Evolutionary conservation across 1,140 invertebrate genomes (phyloP), one percentile per base, ranked within the genome.

Genomic region (Drosophila trapezifrons): DNA sequence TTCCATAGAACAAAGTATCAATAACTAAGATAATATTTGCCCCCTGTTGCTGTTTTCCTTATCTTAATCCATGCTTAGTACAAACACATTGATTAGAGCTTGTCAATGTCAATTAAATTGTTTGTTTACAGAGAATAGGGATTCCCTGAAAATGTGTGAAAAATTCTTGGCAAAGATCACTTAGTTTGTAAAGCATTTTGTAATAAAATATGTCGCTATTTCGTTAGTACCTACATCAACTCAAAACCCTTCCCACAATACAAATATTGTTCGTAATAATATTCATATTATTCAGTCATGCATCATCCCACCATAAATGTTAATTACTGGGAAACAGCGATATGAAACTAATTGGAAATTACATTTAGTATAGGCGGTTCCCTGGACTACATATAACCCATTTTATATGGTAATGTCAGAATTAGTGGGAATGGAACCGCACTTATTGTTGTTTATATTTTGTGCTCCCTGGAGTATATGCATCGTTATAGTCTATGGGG

Each of bases 1-100:
- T 42, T 65, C 42, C 17, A n/a, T 25, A 13, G 45, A 66, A 47
- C 64, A 42, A 43, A 65, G 37, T 65, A 29, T 35, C 18, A n/a
- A n/a, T n/a, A n/a, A 51, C 35, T 9, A 18, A 42, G 59, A 64
- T 60, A 66, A 37, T 38, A 22, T 25, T 59, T 59, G 6, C 22
- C 4, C n/a, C 18, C 18, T 32, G 8, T 29, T 38, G 7, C 25
- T 22, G 22, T 37, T 15, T 15, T 25, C 9, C 47, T 18, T 27
- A 60, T 42, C 35, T 42, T 56, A 56, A 42, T 54, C 32, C 32
- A n/a, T n/a, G n/a, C n/a, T n/a, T n/a, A n/a, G n/a, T n/a, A n/a
- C n/a, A n/a, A 1, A 32, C 5, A 12, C 12, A 32, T 18, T 51
- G 29, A 49, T 32, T 18, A 18, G 3, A 18, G 27, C 47, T n/a